These are phyloP conservation scores for Mantis religiosa DNA, from an alignment of 2,888 invertebrate species.

Conservation along the genomic window DNA sequence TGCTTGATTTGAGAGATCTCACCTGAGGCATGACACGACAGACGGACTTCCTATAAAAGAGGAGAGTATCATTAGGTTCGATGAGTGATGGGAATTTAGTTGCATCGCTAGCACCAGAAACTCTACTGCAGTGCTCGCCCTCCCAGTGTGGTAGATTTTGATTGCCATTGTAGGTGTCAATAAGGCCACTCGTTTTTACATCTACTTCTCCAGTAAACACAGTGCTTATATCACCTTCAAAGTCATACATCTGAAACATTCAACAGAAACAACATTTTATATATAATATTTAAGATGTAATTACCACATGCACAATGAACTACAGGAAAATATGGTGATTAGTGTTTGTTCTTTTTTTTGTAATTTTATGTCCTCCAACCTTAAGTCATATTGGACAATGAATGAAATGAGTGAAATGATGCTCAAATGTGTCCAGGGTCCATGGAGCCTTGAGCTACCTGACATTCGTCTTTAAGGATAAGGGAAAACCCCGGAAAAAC, in stretches of 20 bases:
- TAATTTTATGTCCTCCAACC: no score
- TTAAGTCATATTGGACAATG: no score
- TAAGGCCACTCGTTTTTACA: conserved; percentile 59
- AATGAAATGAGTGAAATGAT: no score
- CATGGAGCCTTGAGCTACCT: no score
- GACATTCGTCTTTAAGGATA: no score
- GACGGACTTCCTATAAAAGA: conserved; percentile 79
- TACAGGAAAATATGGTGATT: no score
- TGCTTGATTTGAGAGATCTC: conserved; percentile 39
- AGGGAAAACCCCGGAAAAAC: no score
- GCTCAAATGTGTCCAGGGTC: no score
- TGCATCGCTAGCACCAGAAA: conserved; percentile 76
- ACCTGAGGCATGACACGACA: conserved; percentile 79
- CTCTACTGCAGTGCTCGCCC: conserved; percentile 69
- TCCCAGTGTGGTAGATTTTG: conserved; percentile 73
- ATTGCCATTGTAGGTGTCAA: conserved; percentile 72
- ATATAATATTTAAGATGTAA: no score
- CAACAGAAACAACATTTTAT: neutral
- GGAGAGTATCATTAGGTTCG: conserved; percentile 60
- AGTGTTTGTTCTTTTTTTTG: no score
- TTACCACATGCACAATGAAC: no score
- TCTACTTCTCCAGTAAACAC: conserved; percentile 68
- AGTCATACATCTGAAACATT: conserved; percentile 74
- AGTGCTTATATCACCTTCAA: conserved; percentile 73
- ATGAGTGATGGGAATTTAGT: conserved; percentile 76